These are phyloP conservation scores for Siphlonurus alternatus DNA, from an alignment of 2,888 invertebrate genomes.

Conservation along the genomic window DNA sequence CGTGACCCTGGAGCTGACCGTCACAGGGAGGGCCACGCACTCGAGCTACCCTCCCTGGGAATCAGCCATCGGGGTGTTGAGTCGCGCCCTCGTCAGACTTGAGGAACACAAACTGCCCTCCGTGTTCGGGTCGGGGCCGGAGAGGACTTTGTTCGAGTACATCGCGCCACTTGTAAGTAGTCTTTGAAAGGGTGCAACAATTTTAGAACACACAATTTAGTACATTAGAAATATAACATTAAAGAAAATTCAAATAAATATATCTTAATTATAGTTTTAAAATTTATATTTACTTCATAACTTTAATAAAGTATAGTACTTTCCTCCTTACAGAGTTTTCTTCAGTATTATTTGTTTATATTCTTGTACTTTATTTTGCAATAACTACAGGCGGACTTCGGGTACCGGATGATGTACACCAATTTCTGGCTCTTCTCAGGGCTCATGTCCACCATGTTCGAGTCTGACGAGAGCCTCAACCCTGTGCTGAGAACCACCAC, in stretches of 20 bases:
- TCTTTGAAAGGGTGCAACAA: not conserved
- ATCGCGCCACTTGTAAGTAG: constrained; percentile 21
- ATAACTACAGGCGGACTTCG: constrained; percentile 18
- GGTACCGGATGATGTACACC: constrained; percentile 1
- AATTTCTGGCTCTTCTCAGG: constrained; percentile 16
- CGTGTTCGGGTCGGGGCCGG: constrained; percentile 28
- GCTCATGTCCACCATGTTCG: constrained; percentile 19
- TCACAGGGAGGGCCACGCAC: constrained; percentile 24
- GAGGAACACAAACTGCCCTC: constrained; percentile 25
- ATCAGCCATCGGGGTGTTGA: constrained; percentile 25
- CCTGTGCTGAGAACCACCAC: constrained; percentile 28
- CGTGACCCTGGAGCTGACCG: constrained; percentile 22
- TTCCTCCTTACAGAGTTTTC: too few relatives aligned
- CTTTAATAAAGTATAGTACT: too few relatives aligned
- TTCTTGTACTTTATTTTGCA: too few relatives aligned
- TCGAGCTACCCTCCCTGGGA: constrained; percentile 29
- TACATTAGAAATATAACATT: too few relatives aligned
- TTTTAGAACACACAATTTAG: constrained; percentile 16
- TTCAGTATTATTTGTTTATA: too few relatives aligned
- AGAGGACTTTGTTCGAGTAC: constrained; percentile 23
- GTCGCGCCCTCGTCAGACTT: constrained; percentile 24
- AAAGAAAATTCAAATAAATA: too few relatives aligned
- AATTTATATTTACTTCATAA: too few relatives aligned
- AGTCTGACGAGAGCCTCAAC: constrained; percentile 22
- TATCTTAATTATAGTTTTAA: too few relatives aligned